Base-by-base conservation (phyloP, 1,140 invertebrate species). In the Drosophila yakuba region DNA sequence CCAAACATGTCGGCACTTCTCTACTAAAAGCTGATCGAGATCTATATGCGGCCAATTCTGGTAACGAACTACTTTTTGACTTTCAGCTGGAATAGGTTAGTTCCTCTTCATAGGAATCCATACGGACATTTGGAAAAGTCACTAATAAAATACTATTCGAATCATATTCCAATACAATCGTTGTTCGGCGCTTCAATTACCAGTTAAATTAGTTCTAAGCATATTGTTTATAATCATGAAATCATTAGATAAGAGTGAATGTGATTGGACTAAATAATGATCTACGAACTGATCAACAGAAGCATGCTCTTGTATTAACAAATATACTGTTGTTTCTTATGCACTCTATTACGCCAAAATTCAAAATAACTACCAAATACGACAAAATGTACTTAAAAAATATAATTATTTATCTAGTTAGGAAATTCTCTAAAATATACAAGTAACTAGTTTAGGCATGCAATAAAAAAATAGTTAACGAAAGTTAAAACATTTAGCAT, bases 151-250 rank as follows among this genome's bases (percentile, higher is more conserved):
- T 36, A 36, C 58, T 36, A 74, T 67, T 61, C 79, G 83, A 83
- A 88, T 83, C 47, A 82, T 80, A 74, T 84, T 89, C 84, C 84
- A 88, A 88, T 88, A 88, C 83, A 83, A 83, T 80, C 72, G 58
- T 88, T 78, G 48, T 28, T 73, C 73, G 64, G 47, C 67, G 45
- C 61, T 80, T 80, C 67, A 56, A 43, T 45, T 72, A 75, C 32
- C 15, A 60, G 36, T 51, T 55, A 48, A 60, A 61, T 61, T 56
- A 52, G n/a, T 35, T 75, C 39, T 57, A 75, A 44, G 43, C 20
- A 38, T 23, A 32, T 71, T 43, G 20, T 25, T 50, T 56, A 71
- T 7, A 48, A 28, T 50, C 64, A 72, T 71, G 66, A 72, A 72
- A 72, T 71, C 36, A 71, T 71, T 72, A 12, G 52, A 17, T 71